Conservation (phyloP, 2,797 vertebrate genomes). For the Heterohyrax brucei region DNA sequence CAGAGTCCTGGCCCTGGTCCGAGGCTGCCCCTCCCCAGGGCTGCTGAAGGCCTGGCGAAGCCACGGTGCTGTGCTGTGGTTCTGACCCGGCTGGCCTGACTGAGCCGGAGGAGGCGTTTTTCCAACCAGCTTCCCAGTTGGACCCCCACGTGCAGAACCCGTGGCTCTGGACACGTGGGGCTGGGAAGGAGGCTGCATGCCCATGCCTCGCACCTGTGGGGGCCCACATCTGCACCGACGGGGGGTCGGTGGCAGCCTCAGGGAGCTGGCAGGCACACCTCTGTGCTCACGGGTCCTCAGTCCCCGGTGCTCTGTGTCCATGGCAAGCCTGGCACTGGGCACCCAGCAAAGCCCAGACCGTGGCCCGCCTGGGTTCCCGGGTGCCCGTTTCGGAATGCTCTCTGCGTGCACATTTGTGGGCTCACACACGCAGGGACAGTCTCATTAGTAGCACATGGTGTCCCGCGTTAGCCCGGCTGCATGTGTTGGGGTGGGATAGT, state of each 20-base stretch:
- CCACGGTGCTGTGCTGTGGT: background rate
- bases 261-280: too few species aligned
- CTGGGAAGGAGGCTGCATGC: background rate
- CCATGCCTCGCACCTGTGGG: background rate
- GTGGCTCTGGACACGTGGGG: background rate
- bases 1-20: background rate
- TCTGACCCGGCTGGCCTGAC: background rate
- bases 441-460: too few species aligned
- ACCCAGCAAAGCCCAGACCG: too few species aligned
- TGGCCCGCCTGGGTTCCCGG: too few species aligned
- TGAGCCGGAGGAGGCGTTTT: background rate
- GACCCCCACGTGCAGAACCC: background rate
- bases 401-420: too few species aligned
- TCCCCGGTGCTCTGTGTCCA: too few species aligned
- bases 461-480: too few species aligned
- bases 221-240: background rate
- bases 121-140: background rate
- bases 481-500: too few species aligned
- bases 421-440: too few species aligned
- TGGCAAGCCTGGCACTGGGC: background rate
- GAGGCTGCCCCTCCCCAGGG: background rate
- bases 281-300: background rate
- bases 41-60: too few species aligned
- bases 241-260: too few species aligned
- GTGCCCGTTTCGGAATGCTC: too few species aligned